Base-by-base conservation (phyloP, 2,113 vertebrate species). In the Mystacornis crossleyi region DNA sequence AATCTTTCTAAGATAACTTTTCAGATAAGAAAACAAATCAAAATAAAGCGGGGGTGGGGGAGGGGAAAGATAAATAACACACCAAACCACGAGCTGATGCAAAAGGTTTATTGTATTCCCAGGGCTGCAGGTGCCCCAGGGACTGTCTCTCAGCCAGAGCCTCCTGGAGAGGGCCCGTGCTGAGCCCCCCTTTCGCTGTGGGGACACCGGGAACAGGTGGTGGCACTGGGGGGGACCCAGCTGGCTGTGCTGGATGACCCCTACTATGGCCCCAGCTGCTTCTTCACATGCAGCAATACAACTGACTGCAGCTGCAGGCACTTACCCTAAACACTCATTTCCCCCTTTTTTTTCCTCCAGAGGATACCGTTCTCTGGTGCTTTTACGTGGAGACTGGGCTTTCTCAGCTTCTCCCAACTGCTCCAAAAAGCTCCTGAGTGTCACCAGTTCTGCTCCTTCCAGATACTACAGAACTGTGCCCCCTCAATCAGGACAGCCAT, bases 401-500 rank as follows among this genome's bases (percentile, higher is more conserved):
- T 31, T 20, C 24, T 5, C 65, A n/a, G 29, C 26, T 43, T n/a
- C 31, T 33, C 36, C 12, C 20, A 71, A 0, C 5, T 15, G 45
- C 40, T 70, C 21, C 7, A 36, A 50, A 80, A 65, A 42, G 8
- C 25, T 55, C 34, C 8, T 62, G 8, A 24, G 17, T 62, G 9
- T 60, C 53, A 65, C 10, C 36, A 85, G 6, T 12, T 15, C 7
- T 25, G 21, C 33, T 48, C 2, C 14, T n/a, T 45, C 36, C 6
- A 17, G 48, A 28, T 60, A 20, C 10, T 6, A 2, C 28, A 77
- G 28, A 25, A n/a, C 25, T 50, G 9, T 45, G 42, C 4, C 33
- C 4, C 28, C 34, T 45, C 28, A 29, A 1, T 1, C 2, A 53
- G 15, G 28, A 50, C 6, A 4, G 7, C 20, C 0, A 1, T 36